Percentiles rank a stretch among this genome's conserved stretches.
phyloP scores from a whole-genome alignment of 23 tunicate species.

The Pegea sp. region DNA sequence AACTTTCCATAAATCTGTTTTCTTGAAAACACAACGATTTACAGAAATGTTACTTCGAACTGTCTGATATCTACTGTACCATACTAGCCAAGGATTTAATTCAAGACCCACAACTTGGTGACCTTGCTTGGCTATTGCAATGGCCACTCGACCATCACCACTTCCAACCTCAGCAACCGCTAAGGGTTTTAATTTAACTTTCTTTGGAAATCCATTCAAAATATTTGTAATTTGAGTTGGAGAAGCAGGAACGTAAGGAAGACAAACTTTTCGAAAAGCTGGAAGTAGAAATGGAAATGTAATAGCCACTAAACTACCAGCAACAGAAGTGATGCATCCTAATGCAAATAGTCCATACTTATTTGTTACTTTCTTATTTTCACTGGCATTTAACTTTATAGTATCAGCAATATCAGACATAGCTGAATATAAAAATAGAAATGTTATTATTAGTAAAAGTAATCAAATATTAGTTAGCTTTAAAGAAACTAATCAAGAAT shows the following conservation, averaged over 20 bases:
- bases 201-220: too few species aligned
- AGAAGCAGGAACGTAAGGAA: slow-evolving; percentile 79
- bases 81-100: slow-evolving; percentile 48
- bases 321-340: not conserved
- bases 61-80: slow-evolving; percentile 20
- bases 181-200: too few species aligned
- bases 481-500: too few species aligned
- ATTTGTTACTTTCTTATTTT: not conserved
- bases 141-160: slow-evolving; percentile 82
- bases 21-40: slow-evolving; percentile 8
- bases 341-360: not conserved
- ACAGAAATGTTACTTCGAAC: not conserved
- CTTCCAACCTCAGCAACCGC: slow-evolving; percentile 91
- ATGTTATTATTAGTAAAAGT: too few species aligned
- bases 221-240: slow-evolving; percentile 35
- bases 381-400: too few species aligned
- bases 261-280: slow-evolving; percentile 10
- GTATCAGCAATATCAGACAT: too few species aligned
- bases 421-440: too few species aligned
- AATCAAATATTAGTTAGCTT: too few species aligned
- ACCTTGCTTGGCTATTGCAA: slow-evolving; percentile 31
- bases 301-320: not conserved
- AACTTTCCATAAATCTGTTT: slow-evolving; percentile 58
- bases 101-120: slow-evolving; percentile 43
- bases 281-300: not conserved